phyloP scores from a whole-genome alignment of 2,888 invertebrate genomes.

The Drosophila flavopinicola region DNA sequence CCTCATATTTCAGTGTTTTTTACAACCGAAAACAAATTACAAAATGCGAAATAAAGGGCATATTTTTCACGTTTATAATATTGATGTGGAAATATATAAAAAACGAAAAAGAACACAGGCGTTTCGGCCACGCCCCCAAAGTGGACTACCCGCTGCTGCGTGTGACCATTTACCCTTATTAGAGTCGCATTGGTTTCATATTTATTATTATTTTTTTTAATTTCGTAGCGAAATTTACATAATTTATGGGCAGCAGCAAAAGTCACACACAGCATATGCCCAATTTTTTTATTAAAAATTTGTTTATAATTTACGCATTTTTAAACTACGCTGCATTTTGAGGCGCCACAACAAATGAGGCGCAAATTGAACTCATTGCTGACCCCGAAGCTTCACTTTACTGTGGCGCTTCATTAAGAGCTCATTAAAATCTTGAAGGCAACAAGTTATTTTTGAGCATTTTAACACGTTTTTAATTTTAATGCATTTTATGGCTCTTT shows the following conservation, averaged over 20 bases:
- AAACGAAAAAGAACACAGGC: conserved; percentile 34
- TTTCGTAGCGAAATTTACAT: conserved; percentile 71
- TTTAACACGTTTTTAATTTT: conserved; percentile 83
- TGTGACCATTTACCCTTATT: conserved; percentile 77
- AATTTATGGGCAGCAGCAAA: conserved; percentile 75
- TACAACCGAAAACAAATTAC: conserved; percentile 70
- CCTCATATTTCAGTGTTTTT: conserved; percentile 71
- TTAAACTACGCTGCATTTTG: conserved; percentile 36
- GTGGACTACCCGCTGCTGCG: conserved; percentile 46
- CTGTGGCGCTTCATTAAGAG: conserved; percentile 62
- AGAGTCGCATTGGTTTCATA: conserved; percentile 52
- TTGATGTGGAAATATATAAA: conserved; percentile 57
- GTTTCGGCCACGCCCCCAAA: conserved; percentile 56
- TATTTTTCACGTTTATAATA: conserved; percentile 75
- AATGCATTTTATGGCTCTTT: conserved; percentile 78
- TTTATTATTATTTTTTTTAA: conserved; percentile 44
- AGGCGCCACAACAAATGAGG: conserved; percentile 48
- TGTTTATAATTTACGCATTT: conserved; percentile 70
- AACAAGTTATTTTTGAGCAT: conserved; percentile 61
- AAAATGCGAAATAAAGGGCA: conserved; percentile 75
- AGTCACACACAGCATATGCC: conserved; percentile 72
- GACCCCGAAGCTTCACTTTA: conserved; percentile 13
- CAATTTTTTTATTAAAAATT: conserved; percentile 65
- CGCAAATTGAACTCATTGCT: conserved; percentile 51
- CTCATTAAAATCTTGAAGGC: conserved; percentile 61